Evolutionary conservation across 2,888 invertebrate species (phyloP).

Genomic region (Hemithea aestivaria): DNA sequence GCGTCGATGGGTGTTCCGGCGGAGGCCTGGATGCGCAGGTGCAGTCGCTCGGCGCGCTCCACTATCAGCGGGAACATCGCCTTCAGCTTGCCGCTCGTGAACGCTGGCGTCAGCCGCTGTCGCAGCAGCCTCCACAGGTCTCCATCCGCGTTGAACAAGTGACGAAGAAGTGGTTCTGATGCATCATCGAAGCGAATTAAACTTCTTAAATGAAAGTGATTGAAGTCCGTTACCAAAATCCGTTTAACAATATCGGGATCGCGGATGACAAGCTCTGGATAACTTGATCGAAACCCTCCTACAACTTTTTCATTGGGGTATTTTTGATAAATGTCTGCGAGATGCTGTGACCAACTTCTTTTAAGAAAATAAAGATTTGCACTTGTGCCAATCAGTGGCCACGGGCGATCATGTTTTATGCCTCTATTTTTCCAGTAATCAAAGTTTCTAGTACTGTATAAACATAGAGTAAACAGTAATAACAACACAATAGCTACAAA

Average conservation of each 20-base stretch:
- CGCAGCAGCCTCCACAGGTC: slow-evolving; percentile 52
- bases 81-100: slow-evolving; percentile 49
- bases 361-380: slow-evolving; percentile 27
- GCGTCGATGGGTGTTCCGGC: slow-evolving; percentile 39
- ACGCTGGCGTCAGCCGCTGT: slow-evolving; percentile 52
- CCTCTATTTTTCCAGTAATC: slow-evolving; percentile 43
- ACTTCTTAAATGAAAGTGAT: slow-evolving; percentile 42
- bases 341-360: slow-evolving; percentile 36
- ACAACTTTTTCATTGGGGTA: slow-evolving; percentile 47
- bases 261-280: slow-evolving; percentile 41
- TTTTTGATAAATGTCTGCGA: slow-evolving; percentile 39
- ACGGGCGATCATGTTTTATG: slow-evolving; percentile 42
- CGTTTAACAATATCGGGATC: slow-evolving; percentile 47
- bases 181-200: slow-evolving; percentile 33
- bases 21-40: slow-evolving; percentile 28
- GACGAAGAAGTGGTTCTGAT: slow-evolving; percentile 43
- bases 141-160: slow-evolving; percentile 50
- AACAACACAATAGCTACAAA: slow-evolving; percentile 5
- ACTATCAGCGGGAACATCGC: slow-evolving; percentile 55
- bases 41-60: slow-evolving; percentile 46
- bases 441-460: slow-evolving; percentile 40
- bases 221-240: slow-evolving; percentile 43
- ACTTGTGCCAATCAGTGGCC: slow-evolving; percentile 39
- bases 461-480: slow-evolving; percentile 21
- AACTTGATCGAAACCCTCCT: slow-evolving; percentile 36